Base-by-base conservation (phyloP, 2,113 vertebrate genomes). In the Datnioides undecimradiatus region DNA sequence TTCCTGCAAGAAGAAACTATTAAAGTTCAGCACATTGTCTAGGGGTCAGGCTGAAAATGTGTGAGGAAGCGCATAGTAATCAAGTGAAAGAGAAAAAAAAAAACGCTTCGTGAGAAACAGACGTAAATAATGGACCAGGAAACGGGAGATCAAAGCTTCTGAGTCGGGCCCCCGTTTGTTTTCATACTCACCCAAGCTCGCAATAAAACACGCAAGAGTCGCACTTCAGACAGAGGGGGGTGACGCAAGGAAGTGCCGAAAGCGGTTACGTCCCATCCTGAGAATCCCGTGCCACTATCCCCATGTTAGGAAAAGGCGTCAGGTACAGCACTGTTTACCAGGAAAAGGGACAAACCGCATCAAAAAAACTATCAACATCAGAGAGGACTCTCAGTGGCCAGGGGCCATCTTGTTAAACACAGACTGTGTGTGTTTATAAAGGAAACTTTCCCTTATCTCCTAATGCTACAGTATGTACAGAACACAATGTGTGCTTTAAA, bases 61-160 rank as follows among this genome's bases (percentile, higher is more conserved):
- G 84, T 80, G 71, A 93, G 93, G 94, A 95, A 95, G 90, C 80
- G 43, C 87, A 91, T 90, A 88, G 85, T 92, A 92, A 94, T 95
- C 90, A 91, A 92, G 89, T 73, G 81, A 88, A 93, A 92, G 76
- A 88, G 79, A 86, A 82, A 88, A 88, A 86, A 89, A 88, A 88
- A 88, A 90, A 84, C 11, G 67, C 84, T 93, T 88, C 92, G 94
- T 95, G 94, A 94, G 93, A 95, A 95, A 94, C 92, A 73, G 91
- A 93, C 91, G 91, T 94, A 95, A 95, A 95, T 95, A 95, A 94
- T 91, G 81, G 85, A 74, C 75, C 93, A 95, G 95, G 95, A 95
- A 95, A 93, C n/a, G 38, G 73, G 79, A 95, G 93, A 95, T 95
- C 94, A 95, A 95, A 95, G 94, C 73, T 45, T 49, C 73, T 16